These are phyloP conservation scores for Clarias gariepinus DNA, from an alignment of 2,113 vertebrate genomes.

Conservation along the genomic window DNA sequence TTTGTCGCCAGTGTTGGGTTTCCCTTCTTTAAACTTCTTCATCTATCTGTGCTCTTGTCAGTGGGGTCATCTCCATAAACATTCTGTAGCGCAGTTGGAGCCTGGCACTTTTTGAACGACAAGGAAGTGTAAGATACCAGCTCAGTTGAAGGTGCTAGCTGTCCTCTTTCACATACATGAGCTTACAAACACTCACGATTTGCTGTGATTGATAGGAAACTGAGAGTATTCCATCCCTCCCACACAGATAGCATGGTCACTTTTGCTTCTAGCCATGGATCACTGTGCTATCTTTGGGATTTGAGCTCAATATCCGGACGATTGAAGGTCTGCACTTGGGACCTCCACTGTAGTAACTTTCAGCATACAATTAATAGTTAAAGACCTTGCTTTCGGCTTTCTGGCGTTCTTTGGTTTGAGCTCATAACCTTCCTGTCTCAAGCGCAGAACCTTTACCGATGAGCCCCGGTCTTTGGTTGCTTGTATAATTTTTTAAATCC, in stretches of 20 bases:
- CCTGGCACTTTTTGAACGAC: neutral
- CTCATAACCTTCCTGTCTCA: neutral
- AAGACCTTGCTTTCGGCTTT: neutral
- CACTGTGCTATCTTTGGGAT: neutral
- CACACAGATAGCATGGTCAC: neutral
- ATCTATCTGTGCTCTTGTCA: too few species aligned
- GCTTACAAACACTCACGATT: neutral
- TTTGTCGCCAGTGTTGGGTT: too few species aligned
- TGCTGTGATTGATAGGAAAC: neutral
- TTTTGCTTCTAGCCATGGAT: neutral
- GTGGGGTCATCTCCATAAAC: too few species aligned
- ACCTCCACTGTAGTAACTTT: neutral
- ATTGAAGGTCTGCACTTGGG: neutral
- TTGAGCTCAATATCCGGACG: neutral
- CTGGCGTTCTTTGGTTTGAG: neutral
- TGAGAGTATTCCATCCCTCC: neutral
- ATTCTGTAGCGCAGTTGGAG: too few species aligned
- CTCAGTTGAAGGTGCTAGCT: neutral
- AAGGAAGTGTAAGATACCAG: neutral
- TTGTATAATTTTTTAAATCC: neutral
- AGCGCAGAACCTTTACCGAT: neutral
- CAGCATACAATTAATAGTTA: neutral
- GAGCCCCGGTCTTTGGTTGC: neutral
- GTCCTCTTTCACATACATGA: neutral
- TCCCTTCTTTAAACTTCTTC: too few species aligned